Evolutionary conservation across 2,113 vertebrate species (phyloP), one percentile per base, ranked within the genome.

Genomic region (Tragulus kanchil): DNA sequence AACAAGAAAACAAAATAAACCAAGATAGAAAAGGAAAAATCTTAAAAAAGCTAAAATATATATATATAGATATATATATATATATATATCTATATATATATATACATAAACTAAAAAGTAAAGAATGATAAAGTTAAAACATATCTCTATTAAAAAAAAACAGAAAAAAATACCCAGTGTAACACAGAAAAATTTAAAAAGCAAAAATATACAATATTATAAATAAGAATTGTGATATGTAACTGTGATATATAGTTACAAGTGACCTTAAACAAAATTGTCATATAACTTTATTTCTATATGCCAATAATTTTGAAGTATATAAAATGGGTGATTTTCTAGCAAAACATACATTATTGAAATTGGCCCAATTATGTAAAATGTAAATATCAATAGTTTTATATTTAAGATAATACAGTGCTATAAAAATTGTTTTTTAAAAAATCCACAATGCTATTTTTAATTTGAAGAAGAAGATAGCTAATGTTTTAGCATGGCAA

Each of bases 271-370:
- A 89, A 75, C 23, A 62, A 93, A 92, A 59, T 13, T n/a, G 11
- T 45, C 45, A 69, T 12, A 19, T 11, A 52, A 42, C 87, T 77
- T 56, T 67, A 62, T 89, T 95, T 95, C 14, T 73, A 42, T 93
- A 84, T 67, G 25, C 19, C 73, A 79, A 96, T 84, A 83, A 79
- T 61, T 87, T 85, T 97, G 65, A 73, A 90, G 7, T 84, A 50
- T 31, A 62, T 61, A 67, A 77, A 25, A 31, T 87, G 23, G 19
- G 21, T 90, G 21, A 50, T 95, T 90, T 92, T 95, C 50, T 89
- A 95, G 42, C 23, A 61, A 84, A 79, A 31, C 1, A n/a, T 36
- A 50, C 36, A 79, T 75, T 61, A 73, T 17, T 58, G 5, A 83
- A 94, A 50, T 65, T 50, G 26, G 31, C 13, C 50, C 19, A 73